Base-by-base conservation (phyloP, 2,797 vertebrate genomes). In the Brachyalestes nurse region DNA sequence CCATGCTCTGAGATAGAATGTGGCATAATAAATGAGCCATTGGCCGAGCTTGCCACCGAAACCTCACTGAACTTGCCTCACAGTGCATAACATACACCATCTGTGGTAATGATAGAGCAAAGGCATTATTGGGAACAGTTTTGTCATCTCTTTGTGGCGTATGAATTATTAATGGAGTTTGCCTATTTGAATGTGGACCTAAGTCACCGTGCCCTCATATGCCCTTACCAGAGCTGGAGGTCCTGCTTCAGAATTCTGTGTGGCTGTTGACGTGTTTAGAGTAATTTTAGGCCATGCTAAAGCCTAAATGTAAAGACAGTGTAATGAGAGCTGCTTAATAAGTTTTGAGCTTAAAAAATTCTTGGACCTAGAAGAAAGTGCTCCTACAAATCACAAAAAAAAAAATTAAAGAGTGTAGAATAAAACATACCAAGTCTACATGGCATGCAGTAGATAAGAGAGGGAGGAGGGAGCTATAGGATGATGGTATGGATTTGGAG, bases 161-260 rank as follows among this genome's bases (percentile, higher is more conserved):
- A 89, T 93, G 87, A 92, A 92, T 93, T 87, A 92, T 93, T 91
- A 87, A 93, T 92, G 88, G 55, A 77, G 76, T 21, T 80, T 75
- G 76, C 77, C 64, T 78, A 80, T 87, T 19, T 83, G 34, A 86
- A 80, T 69, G 67, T 67, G 40, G 78, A 60, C 23, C 62, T 47
- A 58, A 60, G 61, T 49, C 3, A 38, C 5, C 58, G 19, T 71
- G 42, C 72, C 64, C 79, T 61, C 55, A 61, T 69, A 58, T 75
- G 79, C 40, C 62, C 73, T 67, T 21, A n/a, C 23, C 47, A 40
- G 45, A 72, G 47, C 21, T 67, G 25, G 13, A 69, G 42, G 53
- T 34, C 12, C 4, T 10, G 45, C 34, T 47, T 62, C 53, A 45
- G 23, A 53, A 34, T 58, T 21, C 51, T 74, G 51, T 71, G 47